phyloP scores from a whole-genome alignment of 2,888 invertebrate species.

The Catocala fraxini region DNA sequence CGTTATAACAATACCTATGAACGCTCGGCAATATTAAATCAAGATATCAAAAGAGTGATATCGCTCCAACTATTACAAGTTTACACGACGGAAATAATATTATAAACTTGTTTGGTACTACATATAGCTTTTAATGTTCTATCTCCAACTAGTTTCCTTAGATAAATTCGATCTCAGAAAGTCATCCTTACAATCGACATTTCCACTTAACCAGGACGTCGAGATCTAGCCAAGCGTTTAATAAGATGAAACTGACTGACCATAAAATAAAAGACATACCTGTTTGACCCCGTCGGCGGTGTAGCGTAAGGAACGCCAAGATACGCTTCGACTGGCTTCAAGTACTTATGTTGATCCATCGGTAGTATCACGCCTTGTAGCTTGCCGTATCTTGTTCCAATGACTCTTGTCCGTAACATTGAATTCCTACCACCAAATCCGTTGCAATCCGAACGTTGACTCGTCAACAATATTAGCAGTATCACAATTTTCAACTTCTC shows the following conservation, averaged over 20 bases:
- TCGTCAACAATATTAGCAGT: constrained; percentile 70
- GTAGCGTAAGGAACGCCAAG: constrained; percentile 96
- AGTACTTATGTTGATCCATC: constrained; percentile 92
- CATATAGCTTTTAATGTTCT: constrained; percentile 20
- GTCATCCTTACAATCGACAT: constrained; percentile 38
- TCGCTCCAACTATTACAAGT: constrained; percentile 31
- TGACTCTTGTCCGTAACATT: constrained; percentile 92
- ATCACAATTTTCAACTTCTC: constrained; percentile 70
- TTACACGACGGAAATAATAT: constrained; percentile 33
- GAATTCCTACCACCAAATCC: constrained; percentile 87
- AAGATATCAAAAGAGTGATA: constrained; percentile 31
- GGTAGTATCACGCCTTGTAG: constrained; percentile 94
- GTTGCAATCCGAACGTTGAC: constrained; percentile 74
- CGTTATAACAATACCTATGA: not conserved
- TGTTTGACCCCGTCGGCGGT: constrained; percentile 93
- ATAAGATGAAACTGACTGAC: constrained; percentile 46
- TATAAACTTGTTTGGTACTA: constrained; percentile 32
- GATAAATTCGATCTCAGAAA: constrained; percentile 40
- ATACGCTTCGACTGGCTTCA: constrained; percentile 93
- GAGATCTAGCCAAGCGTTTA: constrained; percentile 42
- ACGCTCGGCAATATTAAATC: not conserved
- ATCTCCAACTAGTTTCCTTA: constrained; percentile 20
- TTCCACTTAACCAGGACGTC: constrained; percentile 42
- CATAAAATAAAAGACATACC: constrained; percentile 79
- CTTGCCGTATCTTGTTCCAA: constrained; percentile 94